A percentile compares a stretch with the other conserved stretches of the same genome.
Evolutionary conservation across 2,113 vertebrate genomes (phyloP).

Genomic region (Datnioides undecimradiatus): DNA sequence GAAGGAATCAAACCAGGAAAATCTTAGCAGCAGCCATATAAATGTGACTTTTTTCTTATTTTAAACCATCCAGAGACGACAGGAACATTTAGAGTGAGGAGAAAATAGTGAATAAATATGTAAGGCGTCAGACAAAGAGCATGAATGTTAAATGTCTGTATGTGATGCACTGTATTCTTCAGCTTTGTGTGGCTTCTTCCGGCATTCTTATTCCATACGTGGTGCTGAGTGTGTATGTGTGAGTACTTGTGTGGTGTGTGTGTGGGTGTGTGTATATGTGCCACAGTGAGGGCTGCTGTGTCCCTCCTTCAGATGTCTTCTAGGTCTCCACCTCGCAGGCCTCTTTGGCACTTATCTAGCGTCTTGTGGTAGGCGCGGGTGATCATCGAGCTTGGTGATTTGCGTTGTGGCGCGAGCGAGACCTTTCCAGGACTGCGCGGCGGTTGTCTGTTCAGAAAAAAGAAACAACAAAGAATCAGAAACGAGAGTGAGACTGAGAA

Average conservation of each 20-base stretch:
- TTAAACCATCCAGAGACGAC: slow-evolving; percentile 27
- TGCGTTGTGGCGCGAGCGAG: slow-evolving; percentile 95
- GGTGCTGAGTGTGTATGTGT: slow-evolving; percentile 31
- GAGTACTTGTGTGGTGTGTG: slow-evolving; percentile 3
- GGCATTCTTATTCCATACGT: slow-evolving; percentile 10
- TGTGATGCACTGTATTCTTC: slow-evolving; percentile 16
- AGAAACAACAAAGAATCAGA: slow-evolving; percentile 17
- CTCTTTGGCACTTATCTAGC: slow-evolving; percentile 84
- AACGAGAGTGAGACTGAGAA: slow-evolving; percentile 39
- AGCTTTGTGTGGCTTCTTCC: slow-evolving; percentile 23
- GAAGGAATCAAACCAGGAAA: slow-evolving; percentile 35
- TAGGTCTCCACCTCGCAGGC: slow-evolving; percentile 65
- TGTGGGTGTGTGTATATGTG: slow-evolving; percentile 17
- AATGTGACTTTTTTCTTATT: background rate
- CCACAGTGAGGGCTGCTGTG: slow-evolving; percentile 45
- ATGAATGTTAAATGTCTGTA: slow-evolving; percentile 43
- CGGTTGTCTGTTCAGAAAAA: slow-evolving; percentile 89
- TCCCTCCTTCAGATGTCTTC: slow-evolving; percentile 66
- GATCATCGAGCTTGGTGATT: slow-evolving; percentile 88
- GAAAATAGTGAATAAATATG: slow-evolving; percentile 76
- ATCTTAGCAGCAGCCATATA: slow-evolving; percentile 25
- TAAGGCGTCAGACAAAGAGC: slow-evolving; percentile 56
- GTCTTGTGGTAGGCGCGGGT: slow-evolving; percentile 70
- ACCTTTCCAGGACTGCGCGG: slow-evolving; percentile 93
- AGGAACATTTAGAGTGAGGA: slow-evolving; percentile 52